Evolutionary conservation across 1,140 invertebrate genomes (phyloP), one percentile per base, ranked within the genome.

Genomic region (Ganaspis sp.): DNA sequence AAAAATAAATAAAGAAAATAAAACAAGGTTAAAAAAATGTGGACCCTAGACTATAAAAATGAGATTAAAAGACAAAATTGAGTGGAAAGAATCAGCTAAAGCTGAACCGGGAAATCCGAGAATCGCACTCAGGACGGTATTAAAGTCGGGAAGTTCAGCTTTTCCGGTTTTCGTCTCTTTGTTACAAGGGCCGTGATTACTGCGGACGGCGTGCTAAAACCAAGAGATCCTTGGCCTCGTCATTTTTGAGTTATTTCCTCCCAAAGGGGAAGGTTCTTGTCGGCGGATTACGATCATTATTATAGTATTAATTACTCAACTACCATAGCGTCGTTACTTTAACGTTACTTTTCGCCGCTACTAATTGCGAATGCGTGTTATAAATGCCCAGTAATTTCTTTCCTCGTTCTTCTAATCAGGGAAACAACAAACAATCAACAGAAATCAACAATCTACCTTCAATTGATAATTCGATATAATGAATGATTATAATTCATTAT

Each of bases 371-470:
- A 75, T 75, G 80, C 82, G 74, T 80, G 54, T 83, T 75, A 85
- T 80, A 84, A 84, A 85, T 85, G 83, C 83, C 83, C 83, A 83
- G 77, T 81, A 74, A 81, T 85, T 69, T 58, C 29, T 64, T n/a
- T 26, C 58, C 26, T 64, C 58, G 6, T 15, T 64, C 23, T 64
- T 64, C 58, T 64, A 64, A 64, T 34, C 45, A 72, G 29, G 53
- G 17, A 53, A 71, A 53, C 40, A 75, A 70, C 21, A 64, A 19
- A 23, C 54, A 29, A 42, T n/a, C 26, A 69, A 53, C 4, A 17
- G 38, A 37, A 29, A 54, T 73, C 49, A 11, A 58, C 9, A n/a
- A 58, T 9, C 5, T n/a, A 72, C 19, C 21, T n/a, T n/a, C n/a
- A n/a, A n/a, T n/a, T n/a, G n/a, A n/a, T n/a, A n/a, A n/a, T n/a